Evolutionary conservation across 53 echinoderm and acorn worm species (phyloP).

Genomic region (Echinarachnius parma): DNA sequence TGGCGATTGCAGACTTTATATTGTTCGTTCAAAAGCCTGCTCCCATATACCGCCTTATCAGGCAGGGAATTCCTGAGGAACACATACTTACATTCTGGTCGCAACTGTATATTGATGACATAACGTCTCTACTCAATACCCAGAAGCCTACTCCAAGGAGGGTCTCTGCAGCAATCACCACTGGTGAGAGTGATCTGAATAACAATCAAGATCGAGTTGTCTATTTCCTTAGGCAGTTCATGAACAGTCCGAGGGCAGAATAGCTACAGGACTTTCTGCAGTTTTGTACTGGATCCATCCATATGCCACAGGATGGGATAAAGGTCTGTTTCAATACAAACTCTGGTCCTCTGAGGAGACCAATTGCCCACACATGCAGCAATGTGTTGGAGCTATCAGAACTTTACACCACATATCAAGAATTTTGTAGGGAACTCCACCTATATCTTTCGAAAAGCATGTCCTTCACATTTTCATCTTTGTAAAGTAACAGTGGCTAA

Average conservation of each 20-base stretch:
- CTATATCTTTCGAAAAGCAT: too few relatives aligned
- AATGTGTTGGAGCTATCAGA: too few relatives aligned
- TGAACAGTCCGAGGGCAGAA: background rate
- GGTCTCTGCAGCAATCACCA: background rate
- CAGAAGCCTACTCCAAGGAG: slow-evolving; percentile 23
- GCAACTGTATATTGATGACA: slow-evolving; percentile 13
- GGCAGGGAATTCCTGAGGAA: slow-evolving; percentile 9
- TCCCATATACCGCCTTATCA: slow-evolving; percentile 4
- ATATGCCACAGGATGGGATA: slow-evolving; percentile 32
- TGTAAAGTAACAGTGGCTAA: too few relatives aligned
- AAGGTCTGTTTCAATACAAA: too few relatives aligned
- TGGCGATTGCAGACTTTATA: slow-evolving; percentile 2
- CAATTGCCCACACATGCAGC: too few relatives aligned
- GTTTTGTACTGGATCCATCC: slow-evolving; percentile 26
- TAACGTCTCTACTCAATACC: background rate
- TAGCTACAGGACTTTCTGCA: slow-evolving; percentile 29
- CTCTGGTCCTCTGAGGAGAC: too few relatives aligned
- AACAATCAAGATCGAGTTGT: slow-evolving; percentile 6
- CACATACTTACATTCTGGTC: slow-evolving; percentile 12
- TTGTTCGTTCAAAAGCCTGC: slow-evolving; percentile 5
- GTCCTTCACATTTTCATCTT: too few relatives aligned
- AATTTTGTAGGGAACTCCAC: too few relatives aligned
- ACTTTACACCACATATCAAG: too few relatives aligned
- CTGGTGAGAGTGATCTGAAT: background rate
- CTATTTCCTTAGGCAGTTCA: slow-evolving; percentile 8